Evolutionary conservation across 1,140 invertebrate species (phyloP), one percentile per base, ranked within the genome.

Genomic region (Bombus confusus): DNA sequence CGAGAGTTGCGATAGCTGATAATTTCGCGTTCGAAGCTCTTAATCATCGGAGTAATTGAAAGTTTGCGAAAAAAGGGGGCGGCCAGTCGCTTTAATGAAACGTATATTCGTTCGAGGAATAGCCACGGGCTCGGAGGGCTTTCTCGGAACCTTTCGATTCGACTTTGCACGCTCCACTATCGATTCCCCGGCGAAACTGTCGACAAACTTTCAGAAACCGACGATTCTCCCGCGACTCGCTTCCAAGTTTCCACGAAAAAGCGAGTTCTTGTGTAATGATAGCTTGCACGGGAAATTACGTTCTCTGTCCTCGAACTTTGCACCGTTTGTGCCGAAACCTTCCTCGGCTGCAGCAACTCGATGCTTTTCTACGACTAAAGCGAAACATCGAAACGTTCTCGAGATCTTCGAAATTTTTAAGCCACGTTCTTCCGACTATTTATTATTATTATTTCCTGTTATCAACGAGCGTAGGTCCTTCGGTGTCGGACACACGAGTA

Each of bases 261-360:
- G 10, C 62, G 43, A 41, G 74, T 47, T 76, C 73, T 39, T 37
- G 72, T 39, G 72, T 83, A 76, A 83, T 41, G 81, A 83, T 83
- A 83, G 73, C 62, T 43, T 28, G 59, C 73, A 13, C 62, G 81
- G 81, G 62, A 69, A 83, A 83, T 83, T 83, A 69, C 73, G 80
- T 10, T 37, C 75, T 13, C 37, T 25, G 57, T 82, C 72, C 34
- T 2, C 72, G 18, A 68, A 76, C 81, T 76, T 64, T 4, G n/a
- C 6, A 52, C 47, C 47, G 47, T 52, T 52, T 52, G 47, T 52
- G 47, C 47, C 18, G 47, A 37, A 10, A 34, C 10, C 47, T 74
- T 62, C 31, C 43, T 25, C 39, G 25, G 1, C 2, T 4, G n/a
- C 25, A 34, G 28, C 8, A 37, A 76, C 43, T n/a, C 52, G 4